phyloP scores from a whole-genome alignment of 2,113 vertebrate genomes.

The Bubo blakistoni region DNA sequence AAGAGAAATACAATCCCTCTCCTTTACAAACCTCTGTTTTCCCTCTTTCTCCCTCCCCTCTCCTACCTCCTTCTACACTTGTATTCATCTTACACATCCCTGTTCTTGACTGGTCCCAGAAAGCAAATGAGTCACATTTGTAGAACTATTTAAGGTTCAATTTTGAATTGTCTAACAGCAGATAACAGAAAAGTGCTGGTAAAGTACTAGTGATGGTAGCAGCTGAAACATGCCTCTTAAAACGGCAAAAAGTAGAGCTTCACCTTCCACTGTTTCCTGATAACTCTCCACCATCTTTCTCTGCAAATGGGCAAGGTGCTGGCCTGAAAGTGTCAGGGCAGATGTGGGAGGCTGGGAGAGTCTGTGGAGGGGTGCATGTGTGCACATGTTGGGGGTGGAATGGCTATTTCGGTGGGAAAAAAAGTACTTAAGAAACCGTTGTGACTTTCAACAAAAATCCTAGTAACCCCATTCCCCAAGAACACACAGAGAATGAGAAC shows the following conservation, averaged over 20 bases:
- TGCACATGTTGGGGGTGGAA: rapidly evolving
- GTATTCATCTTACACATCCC: background rate
- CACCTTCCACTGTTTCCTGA: background rate
- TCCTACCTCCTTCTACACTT: background rate
- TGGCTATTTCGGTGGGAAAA: background rate
- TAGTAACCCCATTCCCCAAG: background rate
- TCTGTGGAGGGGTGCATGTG: rapidly evolving
- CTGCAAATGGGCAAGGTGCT: background rate
- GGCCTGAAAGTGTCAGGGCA: background rate
- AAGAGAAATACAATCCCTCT: background rate
- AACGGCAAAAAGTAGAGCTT: background rate
- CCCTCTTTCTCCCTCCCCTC: background rate
- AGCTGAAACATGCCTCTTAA: background rate
- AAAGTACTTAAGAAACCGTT: background rate
- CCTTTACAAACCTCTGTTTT: background rate
- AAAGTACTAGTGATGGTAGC: background rate
- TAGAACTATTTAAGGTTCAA: background rate
- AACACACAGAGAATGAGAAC: background rate
- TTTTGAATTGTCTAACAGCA: background rate
- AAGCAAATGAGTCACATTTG: background rate
- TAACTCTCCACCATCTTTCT: rapidly evolving
- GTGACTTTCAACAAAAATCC: background rate
- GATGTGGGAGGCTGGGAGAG: background rate
- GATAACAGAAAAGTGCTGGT: background rate
- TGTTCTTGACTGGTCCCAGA: background rate